Conservation (phyloP, 1,140 invertebrate species). For the Tachypleus tridentatus region DNA sequence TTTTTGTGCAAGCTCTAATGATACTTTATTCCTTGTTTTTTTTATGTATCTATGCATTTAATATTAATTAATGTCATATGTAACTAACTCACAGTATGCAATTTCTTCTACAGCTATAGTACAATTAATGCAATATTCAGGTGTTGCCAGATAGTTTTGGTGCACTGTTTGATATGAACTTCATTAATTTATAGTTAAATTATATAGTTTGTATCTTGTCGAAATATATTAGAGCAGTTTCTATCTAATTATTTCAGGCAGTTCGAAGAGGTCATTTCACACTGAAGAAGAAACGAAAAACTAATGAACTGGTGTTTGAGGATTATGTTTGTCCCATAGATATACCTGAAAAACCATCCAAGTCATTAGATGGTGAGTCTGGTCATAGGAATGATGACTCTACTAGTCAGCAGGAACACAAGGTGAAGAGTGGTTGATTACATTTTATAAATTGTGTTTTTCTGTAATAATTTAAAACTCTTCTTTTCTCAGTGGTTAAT, state of each 20-base stretch:
- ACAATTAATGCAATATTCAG: background rate
- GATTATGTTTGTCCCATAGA: constrained; percentile 75
- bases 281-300: constrained; percentile 71
- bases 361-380: background rate
- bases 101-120: background rate
- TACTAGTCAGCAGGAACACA: constrained; percentile 7
- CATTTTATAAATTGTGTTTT: background rate
- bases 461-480: background rate
- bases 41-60: too few species aligned
- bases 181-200: constrained; percentile 9
- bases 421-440: constrained; percentile 11
- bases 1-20: too few species aligned
- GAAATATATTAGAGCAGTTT: constrained; percentile 4
- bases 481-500: too few species aligned
- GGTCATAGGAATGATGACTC: background rate
- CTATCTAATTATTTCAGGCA: constrained; percentile 44
- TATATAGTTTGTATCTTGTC: constrained; percentile 4
- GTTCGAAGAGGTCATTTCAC: constrained; percentile 81
- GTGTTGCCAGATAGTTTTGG: constrained; percentile 2
- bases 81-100: constrained; percentile 10
- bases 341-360: constrained; percentile 7
- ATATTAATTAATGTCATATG: too few species aligned
- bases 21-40: too few species aligned
- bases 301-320: constrained; percentile 55
- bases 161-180: background rate